Percentiles rank a stretch among this genome's conserved stretches.
Conservation (phyloP, 2,797 vertebrate species). For the Petrocephalus sullivani region DNA sequence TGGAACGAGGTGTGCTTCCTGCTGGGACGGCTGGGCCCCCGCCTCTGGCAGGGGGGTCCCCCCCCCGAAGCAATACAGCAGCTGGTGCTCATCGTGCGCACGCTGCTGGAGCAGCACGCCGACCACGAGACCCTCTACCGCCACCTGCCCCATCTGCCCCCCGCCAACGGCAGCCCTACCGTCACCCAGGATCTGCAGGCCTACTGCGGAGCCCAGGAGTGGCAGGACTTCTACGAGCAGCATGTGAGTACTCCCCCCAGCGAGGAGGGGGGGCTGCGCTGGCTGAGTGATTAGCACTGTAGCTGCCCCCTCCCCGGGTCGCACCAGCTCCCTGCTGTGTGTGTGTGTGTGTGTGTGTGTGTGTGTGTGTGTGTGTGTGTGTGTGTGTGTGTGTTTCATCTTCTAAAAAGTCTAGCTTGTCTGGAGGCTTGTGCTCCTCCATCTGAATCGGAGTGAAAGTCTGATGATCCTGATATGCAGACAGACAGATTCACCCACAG, state of each 20-base stretch:
- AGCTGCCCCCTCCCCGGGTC: background rate
- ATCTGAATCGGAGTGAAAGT: background rate
- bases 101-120: slow-evolving; percentile 83
- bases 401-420: too few relatives aligned
- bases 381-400: background rate
- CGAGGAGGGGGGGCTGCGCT: too few relatives aligned
- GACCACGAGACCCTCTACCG: slow-evolving; percentile 69
- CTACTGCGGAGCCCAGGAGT: slow-evolving; percentile 78
- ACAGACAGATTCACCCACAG: background rate
- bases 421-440: background rate
- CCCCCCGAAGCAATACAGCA: slow-evolving; percentile 70
- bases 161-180: slow-evolving; percentile 89
- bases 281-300: background rate
- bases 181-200: slow-evolving; percentile 87
- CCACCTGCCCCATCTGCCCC: slow-evolving; percentile 80
- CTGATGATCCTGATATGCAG: background rate
- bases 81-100: slow-evolving; percentile 82
- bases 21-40: slow-evolving; percentile 61
- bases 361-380: background rate
- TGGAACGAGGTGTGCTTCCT: slow-evolving; percentile 83
- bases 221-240: slow-evolving; percentile 82
- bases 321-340: background rate
- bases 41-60: slow-evolving; percentile 44
- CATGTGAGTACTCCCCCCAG: slow-evolving; percentile 59
- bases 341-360: too few relatives aligned